phyloP scores from a whole-genome alignment of 2,888 invertebrate genomes.

The Dolichopus griseipennis region DNA sequence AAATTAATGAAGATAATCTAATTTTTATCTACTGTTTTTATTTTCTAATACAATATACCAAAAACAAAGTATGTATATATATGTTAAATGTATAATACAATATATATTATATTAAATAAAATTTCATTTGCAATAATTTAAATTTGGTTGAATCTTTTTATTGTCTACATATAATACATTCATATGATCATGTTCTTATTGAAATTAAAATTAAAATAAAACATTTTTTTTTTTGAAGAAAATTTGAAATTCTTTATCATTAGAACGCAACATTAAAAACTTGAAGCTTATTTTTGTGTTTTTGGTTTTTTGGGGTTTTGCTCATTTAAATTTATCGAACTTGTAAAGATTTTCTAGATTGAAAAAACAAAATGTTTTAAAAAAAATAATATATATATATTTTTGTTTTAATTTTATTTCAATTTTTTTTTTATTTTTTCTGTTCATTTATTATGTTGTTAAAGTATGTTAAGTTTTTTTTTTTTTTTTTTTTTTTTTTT shows the following conservation, averaged over 20 bases:
- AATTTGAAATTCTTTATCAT: background rate
- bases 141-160: background rate
- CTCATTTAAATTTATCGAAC: background rate
- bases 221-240: no score
- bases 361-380: background rate
- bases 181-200: background rate
- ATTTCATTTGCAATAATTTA: background rate
- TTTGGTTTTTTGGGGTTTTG: background rate
- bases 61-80: no score
- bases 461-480: slow-evolving; percentile 1
- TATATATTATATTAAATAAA: no score
- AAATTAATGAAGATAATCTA: no score
- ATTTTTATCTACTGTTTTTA: no score
- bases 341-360: no score
- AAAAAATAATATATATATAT: no score
- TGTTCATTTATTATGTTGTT: background rate
- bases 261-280: background rate
- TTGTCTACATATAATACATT: background rate
- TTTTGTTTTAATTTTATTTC: background rate
- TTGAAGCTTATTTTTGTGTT: background rate
- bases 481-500: background rate
- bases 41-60: no score
- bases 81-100: no score
- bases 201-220: background rate
- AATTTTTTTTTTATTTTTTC: background rate